A percentile compares a stretch with the other conserved stretches of the same genome.
These are phyloP conservation scores for Apis dorsata DNA, from an alignment of 1,140 invertebrate genomes.

Conservation along the genomic window DNA sequence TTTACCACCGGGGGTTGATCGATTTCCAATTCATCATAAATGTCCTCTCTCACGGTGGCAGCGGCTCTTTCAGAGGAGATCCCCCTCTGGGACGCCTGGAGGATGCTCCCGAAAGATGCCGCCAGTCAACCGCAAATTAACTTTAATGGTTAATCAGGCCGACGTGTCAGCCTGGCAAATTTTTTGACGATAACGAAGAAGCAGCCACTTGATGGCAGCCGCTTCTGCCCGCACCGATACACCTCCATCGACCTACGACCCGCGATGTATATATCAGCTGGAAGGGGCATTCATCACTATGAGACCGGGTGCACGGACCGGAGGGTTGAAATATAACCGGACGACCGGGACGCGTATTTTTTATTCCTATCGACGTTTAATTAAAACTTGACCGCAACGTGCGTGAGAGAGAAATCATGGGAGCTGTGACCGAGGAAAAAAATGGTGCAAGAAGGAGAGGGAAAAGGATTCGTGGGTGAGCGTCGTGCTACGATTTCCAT, in stretches of 20 bases:
- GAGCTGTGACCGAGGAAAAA: slow-evolving; percentile 14
- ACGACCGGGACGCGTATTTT: slow-evolving; percentile 54
- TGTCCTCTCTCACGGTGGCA: slow-evolving; percentile 33
- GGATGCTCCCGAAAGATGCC: slow-evolving; percentile 51
- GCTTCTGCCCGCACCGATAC: slow-evolving; percentile 21
- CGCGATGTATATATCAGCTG: slow-evolving; percentile 45
- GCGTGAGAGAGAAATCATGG: slow-evolving; percentile 48
- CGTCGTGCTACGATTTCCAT: slow-evolving; percentile 52
- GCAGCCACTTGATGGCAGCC: slow-evolving; percentile 7
- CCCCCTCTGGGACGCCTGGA: slow-evolving; percentile 8
- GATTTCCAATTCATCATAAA: slow-evolving; percentile 64
- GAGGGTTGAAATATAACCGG: slow-evolving; percentile 60
- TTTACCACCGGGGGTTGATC: slow-evolving; percentile 53
- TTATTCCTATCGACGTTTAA: slow-evolving; percentile 69
- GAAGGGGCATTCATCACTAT: slow-evolving; percentile 60
- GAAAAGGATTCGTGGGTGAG: slow-evolving; percentile 6
- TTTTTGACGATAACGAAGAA: slow-evolving; percentile 61
- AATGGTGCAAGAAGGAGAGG: too few relatives aligned
- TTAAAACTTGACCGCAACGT: slow-evolving; percentile 66
- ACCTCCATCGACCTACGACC: slow-evolving; percentile 35
- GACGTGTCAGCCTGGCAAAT: slow-evolving; percentile 60
- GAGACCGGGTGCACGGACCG: slow-evolving; percentile 31
- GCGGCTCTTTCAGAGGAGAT: slow-evolving; percentile 14
- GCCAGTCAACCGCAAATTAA: slow-evolving; percentile 49
- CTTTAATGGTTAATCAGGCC: slow-evolving; percentile 67